phyloP scores from a whole-genome alignment of 2,797 vertebrate species.

The Telmatherina bonti region DNA sequence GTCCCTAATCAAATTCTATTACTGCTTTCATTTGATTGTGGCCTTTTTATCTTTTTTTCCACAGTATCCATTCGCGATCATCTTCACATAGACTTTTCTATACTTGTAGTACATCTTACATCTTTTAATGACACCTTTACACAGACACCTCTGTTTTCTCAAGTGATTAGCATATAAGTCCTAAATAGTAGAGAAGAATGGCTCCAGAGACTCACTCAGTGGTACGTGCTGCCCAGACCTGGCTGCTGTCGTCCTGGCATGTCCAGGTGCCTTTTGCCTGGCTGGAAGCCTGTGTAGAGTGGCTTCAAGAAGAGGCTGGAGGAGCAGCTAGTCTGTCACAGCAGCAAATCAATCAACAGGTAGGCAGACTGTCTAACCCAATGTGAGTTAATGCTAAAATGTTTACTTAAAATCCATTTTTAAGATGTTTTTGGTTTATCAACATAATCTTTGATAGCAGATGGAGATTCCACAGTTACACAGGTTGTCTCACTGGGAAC shows the following conservation, averaged over 20 bases:
- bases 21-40: background rate
- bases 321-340: conserved; percentile 84
- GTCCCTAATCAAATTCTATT: background rate
- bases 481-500: background rate
- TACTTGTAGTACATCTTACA: background rate
- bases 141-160: too few species aligned
- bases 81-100: background rate
- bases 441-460: background rate
- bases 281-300: conserved; percentile 94
- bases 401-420: background rate
- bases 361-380: conserved; percentile 19
- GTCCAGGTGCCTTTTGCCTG: conserved; percentile 90
- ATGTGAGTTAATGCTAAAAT: background rate
- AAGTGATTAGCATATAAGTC: background rate
- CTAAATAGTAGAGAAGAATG: conserved; percentile 51
- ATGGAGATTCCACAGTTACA: background rate
- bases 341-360: conserved; percentile 85
- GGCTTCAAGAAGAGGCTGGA: conserved; percentile 90
- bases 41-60: background rate
- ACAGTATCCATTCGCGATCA: background rate
- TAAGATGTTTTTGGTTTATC: background rate
- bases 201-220: conserved; percentile 62
- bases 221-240: conserved; percentile 82
- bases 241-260: conserved; percentile 90
- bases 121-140: background rate